Evolutionary conservation across 2,797 vertebrate genomes (phyloP).

Genomic region (Coracias cyanogaster): DNA sequence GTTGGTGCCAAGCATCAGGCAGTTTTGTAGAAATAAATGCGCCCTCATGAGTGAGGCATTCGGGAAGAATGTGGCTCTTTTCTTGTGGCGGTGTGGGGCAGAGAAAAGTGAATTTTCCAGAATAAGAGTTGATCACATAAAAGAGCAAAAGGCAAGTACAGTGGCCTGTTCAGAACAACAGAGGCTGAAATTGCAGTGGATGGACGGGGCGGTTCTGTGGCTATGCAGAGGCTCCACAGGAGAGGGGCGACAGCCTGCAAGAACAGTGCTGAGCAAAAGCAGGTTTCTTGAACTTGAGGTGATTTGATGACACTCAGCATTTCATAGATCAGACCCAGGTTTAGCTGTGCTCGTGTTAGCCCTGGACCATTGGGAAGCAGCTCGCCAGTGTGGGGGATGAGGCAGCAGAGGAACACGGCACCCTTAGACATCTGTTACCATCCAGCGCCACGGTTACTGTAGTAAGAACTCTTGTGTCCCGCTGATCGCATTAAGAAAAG

Average conservation of each 20-base stretch:
- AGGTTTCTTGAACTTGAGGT: not conserved
- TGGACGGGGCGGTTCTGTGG: not conserved
- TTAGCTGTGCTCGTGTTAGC: not conserved
- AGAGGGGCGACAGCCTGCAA: not conserved
- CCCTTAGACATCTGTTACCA: not conserved
- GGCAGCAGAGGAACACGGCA: not conserved
- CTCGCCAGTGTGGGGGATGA: not conserved
- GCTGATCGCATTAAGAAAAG: not conserved
- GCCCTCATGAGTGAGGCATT: fast-evolving
- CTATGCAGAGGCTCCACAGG: not conserved
- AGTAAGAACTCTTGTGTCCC: no score
- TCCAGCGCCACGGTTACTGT: not conserved
- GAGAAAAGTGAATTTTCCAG: not conserved
- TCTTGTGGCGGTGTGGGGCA: not conserved
- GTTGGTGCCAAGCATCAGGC: not conserved
- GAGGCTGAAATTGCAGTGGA: not conserved
- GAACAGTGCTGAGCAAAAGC: not conserved
- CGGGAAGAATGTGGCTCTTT: not conserved
- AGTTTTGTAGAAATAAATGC: not conserved
- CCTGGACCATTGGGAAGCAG: not conserved
- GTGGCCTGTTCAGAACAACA: not conserved
- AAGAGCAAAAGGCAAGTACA: not conserved
- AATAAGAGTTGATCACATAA: not conserved
- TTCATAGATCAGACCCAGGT: not conserved
- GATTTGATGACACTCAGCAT: not conserved